Evolutionary conservation across 2,113 vertebrate genomes (phyloP).

Genomic region (Stercorarius parasiticus): DNA sequence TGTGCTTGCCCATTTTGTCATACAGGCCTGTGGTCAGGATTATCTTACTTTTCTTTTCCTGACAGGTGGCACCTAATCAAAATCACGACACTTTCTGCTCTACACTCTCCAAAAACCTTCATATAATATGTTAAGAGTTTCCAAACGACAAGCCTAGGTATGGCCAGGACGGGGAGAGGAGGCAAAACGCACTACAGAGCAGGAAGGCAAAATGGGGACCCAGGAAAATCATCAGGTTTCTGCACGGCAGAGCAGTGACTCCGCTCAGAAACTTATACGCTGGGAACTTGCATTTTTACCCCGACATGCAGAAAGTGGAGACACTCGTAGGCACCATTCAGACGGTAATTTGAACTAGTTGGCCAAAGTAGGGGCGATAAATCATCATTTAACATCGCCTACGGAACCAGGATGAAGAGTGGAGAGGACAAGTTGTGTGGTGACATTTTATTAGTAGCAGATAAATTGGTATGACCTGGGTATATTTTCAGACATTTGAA

Average conservation of each 20-base stretch:
- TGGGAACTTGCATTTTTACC: conserved; percentile 16
- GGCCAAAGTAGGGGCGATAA: not conserved
- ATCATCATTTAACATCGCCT: not conserved
- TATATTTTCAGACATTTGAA: not conserved
- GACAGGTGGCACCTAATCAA: not conserved
- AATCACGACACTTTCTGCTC: not conserved
- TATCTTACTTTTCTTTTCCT: not conserved
- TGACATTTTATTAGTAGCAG: not conserved
- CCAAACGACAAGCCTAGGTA: not conserved
- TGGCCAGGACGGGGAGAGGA: not conserved
- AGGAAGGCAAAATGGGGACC: not conserved
- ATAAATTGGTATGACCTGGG: not conserved
- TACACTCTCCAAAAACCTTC: not conserved
- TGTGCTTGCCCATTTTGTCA: not conserved
- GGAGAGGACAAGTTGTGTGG: not conserved
- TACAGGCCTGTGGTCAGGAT: not conserved
- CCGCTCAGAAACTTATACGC: not conserved
- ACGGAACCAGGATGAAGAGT: not conserved
- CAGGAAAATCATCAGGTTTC: conserved; percentile 9
- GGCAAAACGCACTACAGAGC: not conserved
- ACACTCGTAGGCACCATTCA: not conserved
- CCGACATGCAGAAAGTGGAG: not conserved
- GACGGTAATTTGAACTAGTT: not conserved
- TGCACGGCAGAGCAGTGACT: not conserved
- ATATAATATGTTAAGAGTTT: not conserved